Evolutionary conservation across 2,113 vertebrate genomes (phyloP), one percentile per base, ranked within the genome.

Genomic region (Okapia johnstoni): DNA sequence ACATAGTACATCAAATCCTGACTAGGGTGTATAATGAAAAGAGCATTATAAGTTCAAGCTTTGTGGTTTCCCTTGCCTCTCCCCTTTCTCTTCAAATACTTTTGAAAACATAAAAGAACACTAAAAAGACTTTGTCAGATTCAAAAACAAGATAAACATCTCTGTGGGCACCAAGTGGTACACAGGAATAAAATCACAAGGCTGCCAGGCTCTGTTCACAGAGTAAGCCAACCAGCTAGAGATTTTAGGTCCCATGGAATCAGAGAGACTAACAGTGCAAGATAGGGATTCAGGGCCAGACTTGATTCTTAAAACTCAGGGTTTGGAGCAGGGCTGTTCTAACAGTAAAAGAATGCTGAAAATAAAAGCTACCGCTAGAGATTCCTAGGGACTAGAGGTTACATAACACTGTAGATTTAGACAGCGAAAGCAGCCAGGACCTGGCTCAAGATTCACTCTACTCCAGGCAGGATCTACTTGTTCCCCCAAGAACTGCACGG

Each of bases 401-500:
- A 19, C 15, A 46, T 61, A 88, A 88, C 14, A 16, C 58, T 46
- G 30, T 4, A 17, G 1, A 10, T 2, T 13, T 21, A 77, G 8
- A 28, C 8, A 46, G 26, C 1, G 6, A 80, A 80, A 46, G 30
- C 15, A 48, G 36, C 30, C n/a, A 21, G 17, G 58, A 46, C 36
- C 48, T 6, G 15, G 57, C 57, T 63, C n/a, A n/a, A 88, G n/a
- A 15, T 43, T n/a, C 10, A 11, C n/a, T 87, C 36, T 43, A 14
- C 57, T 21, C 26, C 4, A 46, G 0, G 7, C 55, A 11, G 7
- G 54, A 5, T 30, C 43, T 30, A 1, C 13, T 70, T 19, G 0
- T 57, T 14, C 23, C 9, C 60, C 90, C 26, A 25, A 70, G 80
- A 84, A 28, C 13, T 9, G 19, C 12, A 30, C n/a, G 50, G 43